Evolutionary conservation across 64 coral and sea anemone species (phyloP).

Genomic region (Catalaphyllia jardinei): DNA sequence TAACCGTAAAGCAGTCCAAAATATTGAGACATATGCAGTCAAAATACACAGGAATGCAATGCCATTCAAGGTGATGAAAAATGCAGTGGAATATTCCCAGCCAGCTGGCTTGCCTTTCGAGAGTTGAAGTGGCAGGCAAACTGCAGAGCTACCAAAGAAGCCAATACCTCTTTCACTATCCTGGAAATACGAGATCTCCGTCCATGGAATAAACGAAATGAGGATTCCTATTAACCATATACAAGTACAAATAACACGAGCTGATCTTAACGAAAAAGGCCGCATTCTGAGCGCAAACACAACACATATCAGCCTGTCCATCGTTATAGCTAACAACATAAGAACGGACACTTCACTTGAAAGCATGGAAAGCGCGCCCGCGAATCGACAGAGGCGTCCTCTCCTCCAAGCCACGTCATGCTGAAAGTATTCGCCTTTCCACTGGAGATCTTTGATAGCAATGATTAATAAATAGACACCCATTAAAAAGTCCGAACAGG

Average conservation of each 20-base stretch:
- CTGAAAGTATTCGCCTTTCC: conserved; percentile 52
- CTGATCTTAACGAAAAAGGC: neutral
- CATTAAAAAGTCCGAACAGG: conserved; percentile 46
- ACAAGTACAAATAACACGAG: neutral
- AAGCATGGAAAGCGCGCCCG: conserved; percentile 38
- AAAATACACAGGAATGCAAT: conserved; percentile 33
- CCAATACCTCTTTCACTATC: neutral
- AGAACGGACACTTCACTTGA: conserved; percentile 27
- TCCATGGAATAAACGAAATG: conserved; percentile 1
- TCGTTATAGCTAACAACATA: conserved; percentile 2
- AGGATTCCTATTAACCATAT: conserved; percentile 3
- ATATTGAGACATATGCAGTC: conserved; percentile 26
- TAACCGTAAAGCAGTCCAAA: neutral
- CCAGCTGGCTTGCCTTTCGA: conserved; percentile 5
- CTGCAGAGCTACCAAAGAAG: conserved; percentile 22
- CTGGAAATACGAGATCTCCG: neutral
- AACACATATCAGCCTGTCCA: conserved; percentile 11
- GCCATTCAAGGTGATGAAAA: conserved; percentile 35
- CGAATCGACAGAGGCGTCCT: conserved; percentile 17
- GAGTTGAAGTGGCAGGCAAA: conserved; percentile 26
- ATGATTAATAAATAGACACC: conserved; percentile 40
- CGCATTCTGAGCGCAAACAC: conserved; percentile 4
- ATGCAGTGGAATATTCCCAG: conserved; percentile 34
- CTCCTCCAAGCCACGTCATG: conserved; percentile 47
- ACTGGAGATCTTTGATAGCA: conserved; percentile 44